Percentiles rank a stretch among this genome's conserved stretches.
Conservation (phyloP, 2,888 invertebrate species). For the Lepidochrysops patricia region DNA sequence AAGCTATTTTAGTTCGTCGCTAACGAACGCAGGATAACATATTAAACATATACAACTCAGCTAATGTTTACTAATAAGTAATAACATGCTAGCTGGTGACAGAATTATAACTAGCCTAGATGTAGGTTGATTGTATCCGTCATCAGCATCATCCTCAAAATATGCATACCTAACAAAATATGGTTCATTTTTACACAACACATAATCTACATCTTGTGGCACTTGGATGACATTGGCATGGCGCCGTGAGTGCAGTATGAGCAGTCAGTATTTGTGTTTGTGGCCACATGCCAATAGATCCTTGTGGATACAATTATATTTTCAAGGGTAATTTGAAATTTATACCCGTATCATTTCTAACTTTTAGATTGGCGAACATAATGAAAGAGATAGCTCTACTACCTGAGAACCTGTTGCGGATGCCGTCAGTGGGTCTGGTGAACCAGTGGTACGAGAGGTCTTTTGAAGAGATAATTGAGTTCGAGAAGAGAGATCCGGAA, state of each 20-base stretch:
- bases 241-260: too few relatives aligned
- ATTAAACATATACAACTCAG: slow-evolving; percentile 3
- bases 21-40: background rate
- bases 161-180: too few relatives aligned
- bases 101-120: slow-evolving; percentile 3
- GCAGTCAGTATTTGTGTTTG: too few relatives aligned
- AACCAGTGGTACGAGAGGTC: slow-evolving; percentile 96
- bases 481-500: slow-evolving; percentile 87
- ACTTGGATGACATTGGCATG: too few relatives aligned
- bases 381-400: slow-evolving; percentile 99
- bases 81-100: background rate
- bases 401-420: slow-evolving; percentile 92
- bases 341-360: background rate
- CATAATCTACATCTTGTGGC: too few relatives aligned
- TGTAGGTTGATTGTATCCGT: background rate
- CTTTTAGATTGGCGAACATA: slow-evolving; percentile 88
- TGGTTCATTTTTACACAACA: too few relatives aligned
- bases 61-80: background rate
- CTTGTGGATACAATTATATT: too few relatives aligned
- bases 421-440: slow-evolving; percentile 94
- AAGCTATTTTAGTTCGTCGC: background rate
- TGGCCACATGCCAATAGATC: too few relatives aligned
- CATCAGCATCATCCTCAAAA: background rate
- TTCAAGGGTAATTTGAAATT: too few relatives aligned
- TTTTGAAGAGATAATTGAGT: slow-evolving; percentile 95